phyloP scores from a whole-genome alignment of 2,113 vertebrate species.

The Orientallactaga bullata region DNA sequence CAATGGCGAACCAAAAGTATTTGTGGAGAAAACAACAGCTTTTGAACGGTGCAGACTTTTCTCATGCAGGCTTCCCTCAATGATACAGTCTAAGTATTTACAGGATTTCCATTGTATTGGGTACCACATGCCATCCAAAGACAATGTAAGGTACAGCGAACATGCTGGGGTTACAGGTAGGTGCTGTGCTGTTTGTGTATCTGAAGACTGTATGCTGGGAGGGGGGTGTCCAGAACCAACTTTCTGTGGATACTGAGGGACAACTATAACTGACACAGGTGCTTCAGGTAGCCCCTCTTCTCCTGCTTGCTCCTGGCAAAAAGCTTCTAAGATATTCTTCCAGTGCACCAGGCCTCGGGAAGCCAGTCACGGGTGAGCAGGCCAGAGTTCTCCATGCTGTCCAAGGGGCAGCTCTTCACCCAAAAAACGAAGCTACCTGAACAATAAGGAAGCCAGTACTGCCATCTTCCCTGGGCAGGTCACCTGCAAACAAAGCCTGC shows the following conservation, averaged over 20 bases:
- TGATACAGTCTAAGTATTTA: not conserved
- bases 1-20: not conserved
- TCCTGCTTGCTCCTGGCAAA: not conserved
- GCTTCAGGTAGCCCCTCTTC: not conserved
- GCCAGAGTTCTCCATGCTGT: fast-evolving
- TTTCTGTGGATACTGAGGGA: not conserved
- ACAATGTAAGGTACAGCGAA: not conserved
- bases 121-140: not conserved
- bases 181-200: not conserved
- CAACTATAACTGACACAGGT: not conserved
- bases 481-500: not conserved
- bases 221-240: no score
- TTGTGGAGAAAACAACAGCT: not conserved
- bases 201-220: not conserved
- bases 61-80: not conserved
- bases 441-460: fast-evolving
- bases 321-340: not conserved
- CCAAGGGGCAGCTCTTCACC: not conserved
- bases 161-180: not conserved
- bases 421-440: not conserved
- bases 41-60: not conserved
- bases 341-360: not conserved
- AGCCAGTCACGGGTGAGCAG: not conserved
- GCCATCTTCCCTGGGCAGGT: fast-evolving
- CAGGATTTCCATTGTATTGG: not conserved